These are phyloP conservation scores for Dunckerocampus dactyliophorus DNA, from an alignment of 2,113 vertebrate species.

Conservation along the genomic window DNA sequence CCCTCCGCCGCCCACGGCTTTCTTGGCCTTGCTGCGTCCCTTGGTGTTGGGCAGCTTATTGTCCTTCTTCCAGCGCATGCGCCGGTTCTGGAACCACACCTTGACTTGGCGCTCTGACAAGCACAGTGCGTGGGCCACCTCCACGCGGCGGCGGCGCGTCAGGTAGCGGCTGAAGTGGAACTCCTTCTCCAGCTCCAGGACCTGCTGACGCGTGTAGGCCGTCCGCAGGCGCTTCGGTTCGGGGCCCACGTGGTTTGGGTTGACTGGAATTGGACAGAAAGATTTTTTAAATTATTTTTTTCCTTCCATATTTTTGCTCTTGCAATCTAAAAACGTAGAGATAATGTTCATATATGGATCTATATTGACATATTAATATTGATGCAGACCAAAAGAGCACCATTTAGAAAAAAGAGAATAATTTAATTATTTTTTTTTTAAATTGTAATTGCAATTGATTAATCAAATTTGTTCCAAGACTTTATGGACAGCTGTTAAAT, in stretches of 20 bases:
- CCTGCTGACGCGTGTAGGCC: conserved; percentile 69
- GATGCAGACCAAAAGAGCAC: too few relatives aligned
- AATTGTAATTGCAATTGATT: neutral
- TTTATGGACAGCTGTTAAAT: neutral
- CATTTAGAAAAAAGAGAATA: too few relatives aligned
- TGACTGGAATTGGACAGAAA: conserved; percentile 39
- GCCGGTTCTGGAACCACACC: conserved; percentile 71
- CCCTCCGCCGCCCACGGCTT: neutral
- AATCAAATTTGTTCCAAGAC: neutral
- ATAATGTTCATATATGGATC: too few relatives aligned
- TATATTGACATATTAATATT: too few relatives aligned
- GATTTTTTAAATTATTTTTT: too few relatives aligned
- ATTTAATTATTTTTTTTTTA: too few relatives aligned
- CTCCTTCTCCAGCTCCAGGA: conserved; percentile 70
- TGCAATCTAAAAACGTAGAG: neutral
- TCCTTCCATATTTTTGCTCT: neutral
- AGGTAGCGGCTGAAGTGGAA: conserved; percentile 71
- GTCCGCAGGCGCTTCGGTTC: conserved; percentile 66
- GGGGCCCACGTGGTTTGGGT: conserved; percentile 63
- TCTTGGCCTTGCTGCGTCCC: conserved; percentile 64
- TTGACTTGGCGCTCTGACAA: conserved; percentile 67
- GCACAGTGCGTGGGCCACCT: conserved; percentile 61
- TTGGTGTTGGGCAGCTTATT: conserved; percentile 70
- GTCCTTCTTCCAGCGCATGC: conserved; percentile 73
- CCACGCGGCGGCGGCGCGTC: conserved; percentile 62